Base-by-base conservation (phyloP, 2,113 vertebrate species). In the Brachirus orientalis region DNA sequence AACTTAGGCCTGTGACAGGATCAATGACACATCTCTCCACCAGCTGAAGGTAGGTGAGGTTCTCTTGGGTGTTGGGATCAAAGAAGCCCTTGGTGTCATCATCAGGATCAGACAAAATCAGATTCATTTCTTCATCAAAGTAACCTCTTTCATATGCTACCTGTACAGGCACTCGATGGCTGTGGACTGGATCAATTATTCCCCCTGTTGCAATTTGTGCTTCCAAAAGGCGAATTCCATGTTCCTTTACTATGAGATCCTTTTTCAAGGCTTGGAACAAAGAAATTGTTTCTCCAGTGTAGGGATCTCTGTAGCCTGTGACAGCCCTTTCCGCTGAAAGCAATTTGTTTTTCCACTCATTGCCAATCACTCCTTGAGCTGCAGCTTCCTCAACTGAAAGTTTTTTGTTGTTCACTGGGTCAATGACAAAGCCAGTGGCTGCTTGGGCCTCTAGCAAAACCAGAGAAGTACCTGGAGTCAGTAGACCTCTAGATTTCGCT, bases 361-460 rank as follows among this genome's bases (percentile, higher is more conserved):
- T 38, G 18, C 80, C 84, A 44, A 86, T 57, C 33, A 96, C 80
- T 0, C 92, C 87, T 0, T 47, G 69, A 0, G 67, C 13, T 0
- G 92, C 47, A 0, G 94, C 95, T 22, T 95, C 92, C 14, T 95
- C 92, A 18, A 96, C 95, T 0, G 95, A 93, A 1, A 94, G 80
- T 79, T 86, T 94, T 72, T 46, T 72, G 86, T 96, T 96, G 0
- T 84, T 70, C 33, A 94, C 82, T 0, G 95, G 95, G 59, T 96
- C 93, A 0, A 95, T 93, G 75, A 96, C 44, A 69, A 90, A 96
- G 3, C 95, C 95, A 0, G 93, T 96, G 78, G 95, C 95, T 0
- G 95, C 95, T 71, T 96, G 95, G 0, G 95, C 95, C 74, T 96
- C 95, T 37, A 97, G 80, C 9, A 97, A 92, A 13, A 96, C 89